A percentile compares a stretch with the other conserved stretches of the same genome.
Conservation (phyloP, 2,888 invertebrate species). For the Argynnis bischoffii region DNA sequence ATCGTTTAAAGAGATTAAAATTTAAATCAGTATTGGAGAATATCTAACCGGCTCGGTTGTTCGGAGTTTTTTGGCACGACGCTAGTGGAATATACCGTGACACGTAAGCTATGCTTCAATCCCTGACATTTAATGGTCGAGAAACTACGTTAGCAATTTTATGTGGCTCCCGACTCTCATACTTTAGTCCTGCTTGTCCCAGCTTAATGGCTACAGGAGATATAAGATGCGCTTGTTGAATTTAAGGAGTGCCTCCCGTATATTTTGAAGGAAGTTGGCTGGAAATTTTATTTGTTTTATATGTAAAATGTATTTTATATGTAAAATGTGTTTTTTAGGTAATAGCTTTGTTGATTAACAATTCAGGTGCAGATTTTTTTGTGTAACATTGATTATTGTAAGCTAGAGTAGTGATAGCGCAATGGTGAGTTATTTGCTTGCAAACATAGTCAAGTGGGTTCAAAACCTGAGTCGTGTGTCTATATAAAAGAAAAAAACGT, state of each 20-base stretch:
- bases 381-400: too few relatives aligned
- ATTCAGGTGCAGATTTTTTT: too few relatives aligned
- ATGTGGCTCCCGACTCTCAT: slow-evolving; percentile 33
- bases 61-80: slow-evolving; percentile 14
- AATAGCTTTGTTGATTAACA: too few relatives aligned
- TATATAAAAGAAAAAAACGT: too few relatives aligned
- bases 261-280: slow-evolving; percentile 9
- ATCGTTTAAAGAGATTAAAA: slow-evolving; percentile 1
- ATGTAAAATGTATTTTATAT: too few relatives aligned
- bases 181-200: slow-evolving; percentile 31
- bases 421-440: too few relatives aligned
- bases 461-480: too few relatives aligned
- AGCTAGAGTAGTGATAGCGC: too few relatives aligned
- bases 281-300: too few relatives aligned
- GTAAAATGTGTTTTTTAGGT: too few relatives aligned
- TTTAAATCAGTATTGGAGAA: slow-evolving; percentile 2
- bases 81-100: slow-evolving; percentile 7
- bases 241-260: slow-evolving; percentile 1
- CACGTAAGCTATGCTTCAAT: slow-evolving; percentile 39
- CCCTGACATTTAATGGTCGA: slow-evolving; percentile 41
- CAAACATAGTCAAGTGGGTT: too few relatives aligned
- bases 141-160: slow-evolving; percentile 43
- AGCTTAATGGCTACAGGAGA: slow-evolving; percentile 31
- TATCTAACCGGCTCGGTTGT: neutral
- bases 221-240: slow-evolving; percentile 34